Percentiles rank a stretch among this genome's conserved stretches.
phyloP scores from a whole-genome alignment of 2,888 invertebrate species.

The Melipona beecheii region DNA sequence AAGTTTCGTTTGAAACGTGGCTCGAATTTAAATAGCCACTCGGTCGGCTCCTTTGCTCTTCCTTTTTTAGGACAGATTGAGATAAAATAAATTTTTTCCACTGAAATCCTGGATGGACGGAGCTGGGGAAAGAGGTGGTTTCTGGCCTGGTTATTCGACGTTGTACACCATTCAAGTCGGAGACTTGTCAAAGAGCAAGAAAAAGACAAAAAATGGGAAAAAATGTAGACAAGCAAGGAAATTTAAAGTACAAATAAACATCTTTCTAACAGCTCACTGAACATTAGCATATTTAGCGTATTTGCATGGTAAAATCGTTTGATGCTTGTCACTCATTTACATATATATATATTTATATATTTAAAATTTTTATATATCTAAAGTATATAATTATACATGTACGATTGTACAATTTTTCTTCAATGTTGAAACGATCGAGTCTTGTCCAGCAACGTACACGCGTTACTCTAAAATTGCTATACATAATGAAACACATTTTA shows the following conservation, averaged over 20 bases:
- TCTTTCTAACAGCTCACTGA: background rate
- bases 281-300: background rate
- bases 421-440: too few species aligned
- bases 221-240: background rate
- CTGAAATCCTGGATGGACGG: background rate
- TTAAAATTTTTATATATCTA: too few species aligned
- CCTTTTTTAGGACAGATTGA: constrained; percentile 17
- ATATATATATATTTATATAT: too few species aligned
- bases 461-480: background rate
- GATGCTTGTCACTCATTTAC: background rate
- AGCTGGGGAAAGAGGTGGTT: background rate
- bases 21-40: constrained; percentile 39
- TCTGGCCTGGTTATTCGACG: background rate
- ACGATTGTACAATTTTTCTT: too few species aligned
- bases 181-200: background rate
- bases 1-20: constrained; percentile 29
- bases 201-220: background rate
- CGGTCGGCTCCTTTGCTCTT: background rate
- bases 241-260: background rate
- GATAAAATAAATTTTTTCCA: constrained; percentile 27
- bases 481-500: background rate
- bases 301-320: background rate
- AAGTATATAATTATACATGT: too few species aligned
- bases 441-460: too few species aligned
- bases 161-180: background rate